A percentile compares a stretch with the other conserved stretches of the same genome.
phyloP scores from a whole-genome alignment of 2,888 invertebrate species.

The Cloeon dipterum region DNA sequence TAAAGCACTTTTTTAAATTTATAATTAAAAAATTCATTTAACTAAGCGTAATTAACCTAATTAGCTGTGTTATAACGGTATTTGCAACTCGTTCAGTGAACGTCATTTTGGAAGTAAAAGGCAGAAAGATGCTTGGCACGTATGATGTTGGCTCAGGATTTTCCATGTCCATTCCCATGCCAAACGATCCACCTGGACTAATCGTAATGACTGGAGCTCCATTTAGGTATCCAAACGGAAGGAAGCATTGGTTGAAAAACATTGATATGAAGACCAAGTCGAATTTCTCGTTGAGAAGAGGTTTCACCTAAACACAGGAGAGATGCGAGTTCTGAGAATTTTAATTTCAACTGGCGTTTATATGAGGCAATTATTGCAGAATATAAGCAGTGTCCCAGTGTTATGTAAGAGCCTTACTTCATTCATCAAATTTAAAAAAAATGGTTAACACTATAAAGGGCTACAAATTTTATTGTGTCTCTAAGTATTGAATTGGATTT shows the following conservation, averaged over 20 bases:
- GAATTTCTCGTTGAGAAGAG: slow-evolving; percentile 5
- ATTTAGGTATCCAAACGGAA: slow-evolving; percentile 7
- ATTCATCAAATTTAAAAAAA: too few relatives aligned
- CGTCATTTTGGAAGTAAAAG: slow-evolving; percentile 10
- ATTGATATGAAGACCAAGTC: slow-evolving; percentile 6
- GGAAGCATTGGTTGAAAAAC: slow-evolving; percentile 6
- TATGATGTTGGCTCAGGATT: slow-evolving; percentile 12
- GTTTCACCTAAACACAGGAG: neutral
- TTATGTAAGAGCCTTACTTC: too few relatives aligned
- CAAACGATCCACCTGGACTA: neutral
- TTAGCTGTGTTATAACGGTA: neutral
- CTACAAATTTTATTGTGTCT: too few relatives aligned
- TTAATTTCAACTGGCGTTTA: too few relatives aligned
- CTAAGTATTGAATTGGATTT: too few relatives aligned
- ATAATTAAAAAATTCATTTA: too few relatives aligned
- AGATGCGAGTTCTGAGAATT: too few relatives aligned
- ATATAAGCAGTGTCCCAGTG: too few relatives aligned
- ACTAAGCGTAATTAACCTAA: too few relatives aligned
- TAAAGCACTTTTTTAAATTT: too few relatives aligned
- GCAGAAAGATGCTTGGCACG: slow-evolving; percentile 13
- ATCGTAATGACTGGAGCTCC: slow-evolving; percentile 5
- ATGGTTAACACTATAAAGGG: too few relatives aligned
- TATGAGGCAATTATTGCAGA: too few relatives aligned
- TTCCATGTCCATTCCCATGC: slow-evolving; percentile 6
- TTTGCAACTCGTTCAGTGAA: slow-evolving; percentile 10